Base-by-base conservation (phyloP, 2,797 vertebrate genomes). In the Diplodus sargus region DNA sequence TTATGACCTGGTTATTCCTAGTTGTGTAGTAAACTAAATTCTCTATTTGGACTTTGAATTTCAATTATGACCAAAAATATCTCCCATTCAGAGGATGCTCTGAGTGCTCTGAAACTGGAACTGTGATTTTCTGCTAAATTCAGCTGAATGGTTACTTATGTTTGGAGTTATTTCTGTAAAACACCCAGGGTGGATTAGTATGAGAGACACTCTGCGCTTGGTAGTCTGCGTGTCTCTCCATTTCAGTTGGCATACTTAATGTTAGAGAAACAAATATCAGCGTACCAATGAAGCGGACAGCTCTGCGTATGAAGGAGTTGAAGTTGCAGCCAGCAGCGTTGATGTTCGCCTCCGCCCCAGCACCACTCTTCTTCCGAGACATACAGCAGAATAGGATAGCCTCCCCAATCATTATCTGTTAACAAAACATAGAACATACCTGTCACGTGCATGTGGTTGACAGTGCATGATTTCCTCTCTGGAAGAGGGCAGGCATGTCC, bases 291-390 rank as follows among this genome's bases (percentile, higher is more conserved):
- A 99, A 99, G 92, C 98, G 96, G 87, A 99, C 96, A 0, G 97
- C 97, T 94, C 98, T 95, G 84, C 98, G 96, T 68, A 99, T 97
- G 85, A 98, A 99, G 54, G 98, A 99, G 93, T 99, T 99, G 95
- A 99, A 99, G 95, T 98, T 99, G 91, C 98, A 99, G 82, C 98
- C 98, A 6, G 97, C 98, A 0, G 98, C 98, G 4, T 99, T 99
- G 92, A 99, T 99, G 91, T 98, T 97, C 47, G 96, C 96, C 90
- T 99, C 98, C 0, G 95, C 87, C 48, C 95, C 95, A 17, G 91
- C 85, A 2, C 96, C 94, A 3, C 94, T 95, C 87, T 93, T 97
- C 85, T 94, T 95, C 91, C 96, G 96, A 58, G 97, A 97, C 70
- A 97, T 93, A 88, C 97, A 98, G 90, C 98, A 99, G 93, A 98